phyloP scores from a whole-genome alignment of 2,797 vertebrate genomes.

The Pseudomugil gertrudae region DNA sequence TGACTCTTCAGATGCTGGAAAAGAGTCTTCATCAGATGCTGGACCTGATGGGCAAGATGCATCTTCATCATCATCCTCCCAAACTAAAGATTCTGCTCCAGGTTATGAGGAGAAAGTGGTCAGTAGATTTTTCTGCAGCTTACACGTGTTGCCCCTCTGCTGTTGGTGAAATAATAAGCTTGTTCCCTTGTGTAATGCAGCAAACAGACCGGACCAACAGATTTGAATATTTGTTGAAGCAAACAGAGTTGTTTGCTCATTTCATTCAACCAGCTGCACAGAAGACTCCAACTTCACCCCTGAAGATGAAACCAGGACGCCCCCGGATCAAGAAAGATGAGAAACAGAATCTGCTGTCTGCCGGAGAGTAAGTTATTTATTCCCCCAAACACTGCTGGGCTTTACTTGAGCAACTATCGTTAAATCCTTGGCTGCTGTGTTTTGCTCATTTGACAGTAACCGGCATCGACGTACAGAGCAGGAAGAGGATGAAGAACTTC shows the following conservation, averaged over 20 bases:
- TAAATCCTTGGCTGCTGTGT: background rate
- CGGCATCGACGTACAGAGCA: slow-evolving; percentile 97
- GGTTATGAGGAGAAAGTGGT: slow-evolving; percentile 99
- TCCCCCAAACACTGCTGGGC: background rate
- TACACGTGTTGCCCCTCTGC: background rate
- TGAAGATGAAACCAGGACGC: slow-evolving; percentile 99
- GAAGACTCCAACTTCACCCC: slow-evolving; percentile 97
- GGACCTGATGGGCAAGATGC: slow-evolving; percentile 83
- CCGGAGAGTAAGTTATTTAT: slow-evolving; percentile 91
- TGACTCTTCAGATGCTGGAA: slow-evolving; percentile 76
- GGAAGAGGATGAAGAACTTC: slow-evolving; percentile 96
- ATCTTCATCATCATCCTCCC: slow-evolving; percentile 83
- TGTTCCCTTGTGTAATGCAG: slow-evolving; percentile 70
- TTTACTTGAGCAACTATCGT: background rate
- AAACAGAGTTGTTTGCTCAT: slow-evolving; percentile 98
- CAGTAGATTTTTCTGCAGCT: slow-evolving; percentile 25
- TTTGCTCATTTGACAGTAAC: slow-evolving; percentile 79
- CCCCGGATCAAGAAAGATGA: slow-evolving; percentile 97
- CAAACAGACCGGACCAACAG: slow-evolving; percentile 97
- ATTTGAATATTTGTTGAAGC: slow-evolving; percentile 98
- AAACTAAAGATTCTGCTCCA: slow-evolving; percentile 84
- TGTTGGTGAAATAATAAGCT: background rate
- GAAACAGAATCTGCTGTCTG: slow-evolving; percentile 95
- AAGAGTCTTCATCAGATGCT: slow-evolving; percentile 79
- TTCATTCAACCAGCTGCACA: slow-evolving; percentile 99